Percentiles rank a stretch among this genome's conserved stretches.
Evolutionary conservation across 2,113 vertebrate genomes (phyloP).

Genomic region (Girardinichthys multiradiatus): DNA sequence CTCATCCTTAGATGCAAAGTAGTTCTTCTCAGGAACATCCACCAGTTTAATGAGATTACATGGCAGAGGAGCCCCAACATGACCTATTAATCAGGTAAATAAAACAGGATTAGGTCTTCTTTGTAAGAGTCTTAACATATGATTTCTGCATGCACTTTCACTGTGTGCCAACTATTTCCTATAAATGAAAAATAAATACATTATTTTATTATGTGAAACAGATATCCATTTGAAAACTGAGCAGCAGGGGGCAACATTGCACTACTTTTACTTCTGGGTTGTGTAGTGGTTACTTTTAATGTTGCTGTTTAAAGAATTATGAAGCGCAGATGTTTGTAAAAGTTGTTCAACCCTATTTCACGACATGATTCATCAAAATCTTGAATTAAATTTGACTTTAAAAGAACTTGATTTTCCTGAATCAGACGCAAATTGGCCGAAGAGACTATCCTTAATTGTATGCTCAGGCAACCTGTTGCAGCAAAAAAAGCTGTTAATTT

Average conservation of each 20-base stretch:
- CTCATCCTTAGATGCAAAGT: constrained; percentile 93
- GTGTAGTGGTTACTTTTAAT: background rate
- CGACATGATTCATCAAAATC: background rate
- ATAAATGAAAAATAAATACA: background rate
- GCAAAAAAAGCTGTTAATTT: too few species aligned
- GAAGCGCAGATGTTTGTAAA: background rate
- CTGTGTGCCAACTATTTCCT: background rate
- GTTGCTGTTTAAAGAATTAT: background rate
- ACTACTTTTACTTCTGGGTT: background rate
- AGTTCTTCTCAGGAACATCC: constrained; percentile 96
- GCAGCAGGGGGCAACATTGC: constrained; percentile 49
- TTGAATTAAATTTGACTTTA: background rate
- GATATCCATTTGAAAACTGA: background rate
- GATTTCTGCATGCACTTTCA: background rate
- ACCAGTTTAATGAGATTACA: constrained; percentile 95
- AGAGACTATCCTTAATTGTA: too few species aligned
- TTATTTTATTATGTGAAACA: background rate
- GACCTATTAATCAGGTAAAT: constrained; percentile 79
- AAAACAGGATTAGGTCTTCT: background rate
- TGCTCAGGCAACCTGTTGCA: too few species aligned
- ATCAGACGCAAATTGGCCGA: too few species aligned
- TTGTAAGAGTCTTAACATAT: background rate
- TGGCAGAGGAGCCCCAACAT: constrained; percentile 95
- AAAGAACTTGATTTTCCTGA: too few species aligned
- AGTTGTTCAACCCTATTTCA: background rate